phyloP scores from a whole-genome alignment of 2,888 invertebrate species.

The Deilephila elpenor region DNA sequence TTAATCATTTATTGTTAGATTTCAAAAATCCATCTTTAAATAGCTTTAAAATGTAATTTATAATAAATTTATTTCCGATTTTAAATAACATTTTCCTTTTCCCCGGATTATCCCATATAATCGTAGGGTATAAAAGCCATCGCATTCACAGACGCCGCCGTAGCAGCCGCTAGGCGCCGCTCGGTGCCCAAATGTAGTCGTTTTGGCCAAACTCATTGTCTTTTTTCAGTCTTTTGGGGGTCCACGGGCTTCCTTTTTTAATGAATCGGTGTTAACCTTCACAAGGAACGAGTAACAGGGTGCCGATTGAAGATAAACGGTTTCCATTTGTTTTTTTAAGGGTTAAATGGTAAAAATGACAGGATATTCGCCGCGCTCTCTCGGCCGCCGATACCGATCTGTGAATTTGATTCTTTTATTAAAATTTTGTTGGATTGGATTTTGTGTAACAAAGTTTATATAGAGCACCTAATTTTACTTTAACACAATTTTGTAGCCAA shows the following conservation, averaged over 20 bases:
- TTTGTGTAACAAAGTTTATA: not conserved
- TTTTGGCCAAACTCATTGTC: slow-evolving; percentile 66
- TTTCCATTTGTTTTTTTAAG: slow-evolving; percentile 58
- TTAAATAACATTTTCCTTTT: not conserved
- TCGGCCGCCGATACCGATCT: slow-evolving; percentile 67
- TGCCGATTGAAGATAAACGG: slow-evolving; percentile 82
- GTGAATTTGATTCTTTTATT: slow-evolving; percentile 41
- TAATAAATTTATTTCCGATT: too few species aligned
- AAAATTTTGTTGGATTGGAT: not conserved
- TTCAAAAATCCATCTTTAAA: too few species aligned
- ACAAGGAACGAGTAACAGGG: slow-evolving; percentile 81
- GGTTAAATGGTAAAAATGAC: slow-evolving; percentile 75
- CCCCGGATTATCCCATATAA: not conserved
- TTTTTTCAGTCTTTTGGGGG: slow-evolving; percentile 83
- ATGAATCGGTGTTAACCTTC: slow-evolving; percentile 84
- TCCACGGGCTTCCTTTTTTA: slow-evolving; percentile 78
- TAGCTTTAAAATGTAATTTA: too few species aligned
- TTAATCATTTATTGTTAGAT: too few species aligned
- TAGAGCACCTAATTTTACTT: too few species aligned
- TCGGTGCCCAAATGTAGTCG: slow-evolving; percentile 79
- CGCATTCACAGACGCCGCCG: slow-evolving; percentile 81
- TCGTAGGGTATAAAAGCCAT: slow-evolving; percentile 63
- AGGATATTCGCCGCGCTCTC: slow-evolving; percentile 69
- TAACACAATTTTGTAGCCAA: not conserved
- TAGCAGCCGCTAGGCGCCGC: slow-evolving; percentile 81